Percentiles rank a stretch among this genome's conserved stretches.
Evolutionary conservation across 35 echinoderm and acorn worm genomes (phyloP).

Genomic region (Holothuria glaberrima): DNA sequence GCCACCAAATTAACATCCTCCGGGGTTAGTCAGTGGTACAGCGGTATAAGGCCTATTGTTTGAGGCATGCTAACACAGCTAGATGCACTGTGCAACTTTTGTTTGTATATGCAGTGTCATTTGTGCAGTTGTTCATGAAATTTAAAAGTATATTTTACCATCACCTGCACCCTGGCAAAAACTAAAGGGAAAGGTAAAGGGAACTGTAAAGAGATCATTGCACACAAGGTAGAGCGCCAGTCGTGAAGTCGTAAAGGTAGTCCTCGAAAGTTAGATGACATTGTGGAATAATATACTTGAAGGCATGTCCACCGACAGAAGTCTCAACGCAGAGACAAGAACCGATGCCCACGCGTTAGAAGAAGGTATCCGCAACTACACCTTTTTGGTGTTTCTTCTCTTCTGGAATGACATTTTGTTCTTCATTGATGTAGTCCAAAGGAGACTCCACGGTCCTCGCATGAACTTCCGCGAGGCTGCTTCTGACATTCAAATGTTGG

Average conservation of each 20-base stretch:
- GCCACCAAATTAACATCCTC: no score
- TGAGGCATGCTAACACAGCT: no score
- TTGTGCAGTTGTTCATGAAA: slow-evolving; percentile 22
- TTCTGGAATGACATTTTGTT: slow-evolving; percentile 29
- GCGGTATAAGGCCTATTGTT: no score
- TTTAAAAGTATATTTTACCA: neutral
- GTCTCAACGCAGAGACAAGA: slow-evolving; percentile 7
- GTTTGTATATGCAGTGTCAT: no score
- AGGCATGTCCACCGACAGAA: slow-evolving; percentile 30
- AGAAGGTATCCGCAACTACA: slow-evolving; percentile 38
- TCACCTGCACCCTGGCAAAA: slow-evolving; percentile 19
- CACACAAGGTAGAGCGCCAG: slow-evolving; percentile 33
- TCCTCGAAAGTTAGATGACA: neutral
- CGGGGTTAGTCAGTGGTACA: no score
- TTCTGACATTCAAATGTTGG: neutral
- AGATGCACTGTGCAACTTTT: no score
- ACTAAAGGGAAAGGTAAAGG: slow-evolving; percentile 20
- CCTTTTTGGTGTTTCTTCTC: slow-evolving; percentile 21
- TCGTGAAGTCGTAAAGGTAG: slow-evolving; percentile 28
- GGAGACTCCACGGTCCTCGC: neutral
- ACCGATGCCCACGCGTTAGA: neutral
- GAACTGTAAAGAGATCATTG: slow-evolving; percentile 11
- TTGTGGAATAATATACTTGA: slow-evolving; percentile 29
- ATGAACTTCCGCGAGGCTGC: neutral
- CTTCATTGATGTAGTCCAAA: slow-evolving; percentile 25